Conservation (phyloP, 2,888 invertebrate genomes). For the Tetropium fuscum region DNA sequence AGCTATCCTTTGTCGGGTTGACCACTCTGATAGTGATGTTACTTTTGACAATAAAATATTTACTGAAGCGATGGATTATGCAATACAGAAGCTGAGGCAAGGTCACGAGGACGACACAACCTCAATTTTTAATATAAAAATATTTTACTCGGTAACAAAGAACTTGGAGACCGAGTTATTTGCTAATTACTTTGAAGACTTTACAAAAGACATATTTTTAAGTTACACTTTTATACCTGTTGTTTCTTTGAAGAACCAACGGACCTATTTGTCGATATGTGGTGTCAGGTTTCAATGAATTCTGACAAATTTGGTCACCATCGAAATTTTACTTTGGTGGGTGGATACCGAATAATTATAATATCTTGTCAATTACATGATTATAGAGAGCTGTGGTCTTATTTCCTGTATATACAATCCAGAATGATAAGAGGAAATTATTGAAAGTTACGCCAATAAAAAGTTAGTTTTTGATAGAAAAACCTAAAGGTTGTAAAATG, state of each 20-base stretch:
- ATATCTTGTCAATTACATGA: no score
- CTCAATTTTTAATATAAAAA: constrained; percentile 79
- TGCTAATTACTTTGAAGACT: constrained; percentile 65
- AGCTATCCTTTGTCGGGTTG: constrained; percentile 85
- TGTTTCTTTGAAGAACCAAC: constrained; percentile 81
- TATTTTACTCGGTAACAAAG: constrained; percentile 80
- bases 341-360: neutral
- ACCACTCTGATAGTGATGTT: constrained; percentile 54
- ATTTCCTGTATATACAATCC: no score
- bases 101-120: constrained; percentile 67
- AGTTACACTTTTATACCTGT: constrained; percentile 85
- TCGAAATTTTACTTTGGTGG: neutral
- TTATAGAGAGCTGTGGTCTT: no score
- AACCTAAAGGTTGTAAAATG: no score
- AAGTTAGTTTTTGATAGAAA: no score
- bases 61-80: constrained; percentile 70
- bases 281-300: constrained; percentile 79
- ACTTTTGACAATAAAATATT: constrained; percentile 65
- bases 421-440: no score
- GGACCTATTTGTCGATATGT: constrained; percentile 86
- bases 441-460: no score
- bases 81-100: constrained; percentile 67
- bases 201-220: constrained; percentile 67
- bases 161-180: constrained; percentile 67
- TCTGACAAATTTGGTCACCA: neutral